Evolutionary conservation across 2,113 vertebrate genomes (phyloP), one percentile per base, ranked within the genome.

Genomic region (Holacanthus passer): DNA sequence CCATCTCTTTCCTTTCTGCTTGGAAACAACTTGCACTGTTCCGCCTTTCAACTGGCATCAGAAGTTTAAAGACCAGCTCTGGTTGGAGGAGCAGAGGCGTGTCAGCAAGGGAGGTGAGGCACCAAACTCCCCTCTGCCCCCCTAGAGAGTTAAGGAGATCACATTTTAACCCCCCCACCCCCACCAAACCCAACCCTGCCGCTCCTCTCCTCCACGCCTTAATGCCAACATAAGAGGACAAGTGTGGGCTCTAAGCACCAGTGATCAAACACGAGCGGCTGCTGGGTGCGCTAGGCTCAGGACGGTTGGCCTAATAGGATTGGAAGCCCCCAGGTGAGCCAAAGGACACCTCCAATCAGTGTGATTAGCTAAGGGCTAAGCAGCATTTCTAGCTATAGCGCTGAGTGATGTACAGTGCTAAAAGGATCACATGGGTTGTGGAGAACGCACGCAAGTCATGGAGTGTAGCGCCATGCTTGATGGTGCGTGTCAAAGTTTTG

Each of bases 321-420:
- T 95, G 94, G 85, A 94, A 95, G 94, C 94, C 94, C 93, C 94
- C 93, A 94, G 94, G 94, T 95, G 94, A 95, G 94, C 92, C 91
- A 89, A 92, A 92, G 93, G 91, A 94, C 91, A 91, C 88, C 91
- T 93, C 86, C 89, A 94, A 94, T 93, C 91, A 91, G 71, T 45
- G 37, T 89, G 94, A 95, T 94, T 94, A 94, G 84, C 90, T 82
- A 79, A 87, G 88, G 89, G 89, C 92, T 92, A 86, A 91, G 85
- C 63, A 81, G 89, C 79, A 68, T 82, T 84, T 89, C 77, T 79
- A 84, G 86, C 83, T 92, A 78, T 41, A 82, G 77, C 68, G 62
- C 78, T 56, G 82, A 89, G 77, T 86, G 86, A 90, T 82, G 78
- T 75, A 88, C 78, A 75, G 86, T 41, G 71, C 89, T 91, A 83